Evolutionary conservation across 1,140 invertebrate species (phyloP).

Genomic region (Drosophila arawakana): DNA sequence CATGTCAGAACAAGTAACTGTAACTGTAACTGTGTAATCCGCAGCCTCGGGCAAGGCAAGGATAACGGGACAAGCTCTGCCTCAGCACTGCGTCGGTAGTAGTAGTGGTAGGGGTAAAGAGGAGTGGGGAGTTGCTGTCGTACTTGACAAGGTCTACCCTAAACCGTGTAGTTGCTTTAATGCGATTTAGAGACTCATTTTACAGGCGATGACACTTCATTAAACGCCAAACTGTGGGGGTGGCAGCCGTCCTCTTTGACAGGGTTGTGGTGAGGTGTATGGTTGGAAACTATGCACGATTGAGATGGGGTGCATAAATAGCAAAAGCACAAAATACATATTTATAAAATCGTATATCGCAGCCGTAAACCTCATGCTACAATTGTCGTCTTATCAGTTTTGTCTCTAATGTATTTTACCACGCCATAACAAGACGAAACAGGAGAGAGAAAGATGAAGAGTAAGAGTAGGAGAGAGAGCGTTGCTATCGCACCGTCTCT

Average conservation of each 20-base stretch:
- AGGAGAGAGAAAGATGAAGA: not conserved
- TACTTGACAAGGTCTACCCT: slow-evolving; percentile 72
- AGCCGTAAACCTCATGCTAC: slow-evolving; percentile 53
- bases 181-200: slow-evolving; percentile 82
- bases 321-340: slow-evolving; percentile 57
- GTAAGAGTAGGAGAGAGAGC: too few species aligned
- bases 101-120: not conserved
- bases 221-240: slow-evolving; percentile 72
- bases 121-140: slow-evolving; percentile 31
- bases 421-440: not conserved
- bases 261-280: slow-evolving; percentile 30
- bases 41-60: slow-evolving; percentile 33
- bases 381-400: slow-evolving; percentile 54
- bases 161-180: slow-evolving; percentile 77
- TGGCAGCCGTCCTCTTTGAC: slow-evolving; percentile 26
- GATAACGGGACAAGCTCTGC: not conserved
- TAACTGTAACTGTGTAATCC: slow-evolving; percentile 24
- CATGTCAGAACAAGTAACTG: slow-evolving; percentile 8
- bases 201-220: slow-evolving; percentile 83
- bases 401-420: slow-evolving; percentile 57
- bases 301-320: slow-evolving; percentile 75
- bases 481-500: slow-evolving; percentile 4
- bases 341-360: slow-evolving; percentile 67
- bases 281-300: slow-evolving; percentile 27
- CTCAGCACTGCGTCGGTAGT: too few species aligned